phyloP scores from a whole-genome alignment of 2,888 invertebrate genomes.

The Leptarthrus brevirostris region DNA sequence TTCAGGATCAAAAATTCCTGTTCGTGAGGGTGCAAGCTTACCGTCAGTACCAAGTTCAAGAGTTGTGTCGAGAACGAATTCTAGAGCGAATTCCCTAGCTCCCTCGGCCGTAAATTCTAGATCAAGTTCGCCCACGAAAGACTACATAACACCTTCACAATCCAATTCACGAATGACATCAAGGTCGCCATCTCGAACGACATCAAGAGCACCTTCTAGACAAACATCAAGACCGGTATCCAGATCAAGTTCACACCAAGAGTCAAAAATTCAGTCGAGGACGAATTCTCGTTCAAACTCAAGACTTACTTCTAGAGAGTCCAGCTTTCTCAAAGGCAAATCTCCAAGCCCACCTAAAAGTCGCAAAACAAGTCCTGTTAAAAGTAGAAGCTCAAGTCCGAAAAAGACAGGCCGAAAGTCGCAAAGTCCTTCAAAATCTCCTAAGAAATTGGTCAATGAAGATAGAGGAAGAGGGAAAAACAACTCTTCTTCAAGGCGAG shows the following conservation, averaged over 20 bases:
- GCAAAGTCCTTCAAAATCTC: constrained; percentile 58
- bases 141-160: constrained; percentile 56
- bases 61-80: constrained; percentile 52
- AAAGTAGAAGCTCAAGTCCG: constrained; percentile 58
- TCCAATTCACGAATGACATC: constrained; percentile 58
- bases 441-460: constrained; percentile 47
- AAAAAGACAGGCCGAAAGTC: constrained; percentile 58
- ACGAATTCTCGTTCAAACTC: constrained; percentile 57
- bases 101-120: constrained; percentile 55
- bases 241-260: constrained; percentile 54
- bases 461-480: constrained; percentile 46
- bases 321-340: constrained; percentile 55
- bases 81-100: constrained; percentile 42
- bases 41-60: constrained; percentile 57
- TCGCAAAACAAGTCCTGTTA: constrained; percentile 53
- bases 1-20: constrained; percentile 62
- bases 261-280: constrained; percentile 56
- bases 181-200: constrained; percentile 59
- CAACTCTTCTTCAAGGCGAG: neutral
- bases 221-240: constrained; percentile 58
- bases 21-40: constrained; percentile 57
- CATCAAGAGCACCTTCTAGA: constrained; percentile 57
- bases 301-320: neutral
- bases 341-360: constrained; percentile 59
- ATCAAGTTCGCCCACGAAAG: constrained; percentile 59